Percentiles rank a stretch among this genome's conserved stretches.
These are phyloP conservation scores for Datnioides undecimradiatus DNA, from an alignment of 2,113 vertebrate species.

Conservation along the genomic window DNA sequence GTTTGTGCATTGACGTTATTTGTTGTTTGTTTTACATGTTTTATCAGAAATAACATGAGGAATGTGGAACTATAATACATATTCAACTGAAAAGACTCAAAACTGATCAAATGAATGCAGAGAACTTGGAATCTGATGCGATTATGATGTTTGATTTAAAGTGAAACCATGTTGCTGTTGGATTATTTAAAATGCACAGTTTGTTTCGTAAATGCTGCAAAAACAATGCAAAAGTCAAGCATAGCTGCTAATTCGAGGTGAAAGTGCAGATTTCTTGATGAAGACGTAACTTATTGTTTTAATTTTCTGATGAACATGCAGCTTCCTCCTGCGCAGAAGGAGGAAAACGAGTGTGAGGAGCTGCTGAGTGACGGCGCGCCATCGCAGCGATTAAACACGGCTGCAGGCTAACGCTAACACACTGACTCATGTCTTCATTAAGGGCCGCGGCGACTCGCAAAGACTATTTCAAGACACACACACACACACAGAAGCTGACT, in stretches of 20 bases:
- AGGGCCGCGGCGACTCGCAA: background rate
- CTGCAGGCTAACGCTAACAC: conserved; percentile 53
- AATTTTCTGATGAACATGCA: too few relatives aligned
- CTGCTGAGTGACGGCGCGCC: conserved; percentile 22
- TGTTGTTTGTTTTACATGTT: background rate
- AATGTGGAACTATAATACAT: too few relatives aligned
- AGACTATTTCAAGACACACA: conserved; percentile 26
- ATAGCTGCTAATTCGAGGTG: too few relatives aligned
- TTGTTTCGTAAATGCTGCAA: too few relatives aligned
- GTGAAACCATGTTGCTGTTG: background rate
- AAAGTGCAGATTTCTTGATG: too few relatives aligned
- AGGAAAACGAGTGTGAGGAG: background rate
- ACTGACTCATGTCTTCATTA: conserved; percentile 54
- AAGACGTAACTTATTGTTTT: too few relatives aligned
- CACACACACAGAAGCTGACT: conserved; percentile 10
- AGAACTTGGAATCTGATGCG: background rate
- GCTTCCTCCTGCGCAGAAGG: too few relatives aligned
- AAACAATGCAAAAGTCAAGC: too few relatives aligned
- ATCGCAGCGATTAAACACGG: conserved; percentile 37
- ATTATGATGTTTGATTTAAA: background rate
- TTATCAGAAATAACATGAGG: too few relatives aligned
- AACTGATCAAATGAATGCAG: too few relatives aligned
- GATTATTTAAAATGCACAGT: background rate
- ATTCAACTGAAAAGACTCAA: too few relatives aligned
- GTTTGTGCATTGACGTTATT: too few relatives aligned